Base-by-base conservation (phyloP, 2,888 invertebrate genomes). In the Siphlonurus alternatus region DNA sequence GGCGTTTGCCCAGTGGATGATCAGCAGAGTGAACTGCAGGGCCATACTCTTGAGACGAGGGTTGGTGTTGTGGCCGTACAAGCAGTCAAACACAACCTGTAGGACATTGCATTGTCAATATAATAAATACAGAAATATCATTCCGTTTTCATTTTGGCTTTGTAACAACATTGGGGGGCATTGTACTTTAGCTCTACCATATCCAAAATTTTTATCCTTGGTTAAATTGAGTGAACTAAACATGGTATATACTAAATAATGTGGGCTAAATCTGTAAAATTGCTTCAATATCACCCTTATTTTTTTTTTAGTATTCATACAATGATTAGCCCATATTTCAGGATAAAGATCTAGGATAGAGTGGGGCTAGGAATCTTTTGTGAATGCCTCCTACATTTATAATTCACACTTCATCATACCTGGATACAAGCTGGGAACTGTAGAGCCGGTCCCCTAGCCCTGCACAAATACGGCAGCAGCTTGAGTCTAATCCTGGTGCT, bases 401-500 rank as follows among this genome's bases (percentile, higher is more conserved):
- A n/a, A n/a, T n/a, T n/a, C n/a, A n/a, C n/a, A n/a, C n/a, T n/a
- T n/a, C n/a, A n/a, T n/a, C n/a, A n/a, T 72, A 89, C 86, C 79
- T 92, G 91, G 65, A 94, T 87, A 69, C 89, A 88, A 63, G 86
- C 85, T 5, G 91, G 89, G 65, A 78, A 76, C 56, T 74, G 70
- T 62, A 74, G 72, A 19, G 75, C 73, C 5, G 78, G 75, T 64
- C 76, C 76, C 65, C 75, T 69, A 1, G 78, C 77, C 65, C 73
- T 85, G 68, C 90, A 83, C 64, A 95, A 78, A 77, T 90, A 88
- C 66, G 90, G 88, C 67, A 95, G 81, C 51, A 95, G 75, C 76
- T 94, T 94, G 66, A 93, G 80, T 38, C 93, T 83, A 62, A 94
- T 86, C 68, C 93, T 82, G 0, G 90, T 88, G 72, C 87, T 88